Evolutionary conservation across 2,797 vertebrate genomes (phyloP).

Genomic region (Myripristis murdjan): DNA sequence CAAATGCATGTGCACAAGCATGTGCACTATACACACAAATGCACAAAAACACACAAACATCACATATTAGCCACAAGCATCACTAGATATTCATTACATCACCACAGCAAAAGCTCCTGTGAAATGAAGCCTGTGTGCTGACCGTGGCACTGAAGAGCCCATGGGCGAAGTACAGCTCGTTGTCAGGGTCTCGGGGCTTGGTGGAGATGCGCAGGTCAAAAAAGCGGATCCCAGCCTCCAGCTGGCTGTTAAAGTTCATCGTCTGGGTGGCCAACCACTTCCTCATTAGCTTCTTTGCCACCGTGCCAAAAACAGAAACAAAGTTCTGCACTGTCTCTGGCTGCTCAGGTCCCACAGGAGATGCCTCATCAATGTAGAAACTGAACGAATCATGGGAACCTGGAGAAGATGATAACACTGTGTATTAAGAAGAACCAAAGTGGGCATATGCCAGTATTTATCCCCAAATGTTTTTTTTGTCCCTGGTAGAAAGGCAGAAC

Average conservation of each 20-base stretch:
- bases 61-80: conserved; percentile 52
- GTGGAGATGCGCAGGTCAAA: conserved; percentile 99
- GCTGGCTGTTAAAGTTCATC: conserved; percentile 96
- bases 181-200: conserved; percentile 97
- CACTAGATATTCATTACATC: conserved; percentile 46
- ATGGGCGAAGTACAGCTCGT: conserved; percentile 97
- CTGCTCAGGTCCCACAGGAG: conserved; percentile 97
- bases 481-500: conserved; percentile 2
- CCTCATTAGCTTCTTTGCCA: conserved; percentile 98
- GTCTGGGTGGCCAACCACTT: conserved; percentile 99
- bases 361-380: conserved; percentile 98
- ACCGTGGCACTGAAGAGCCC: conserved; percentile 97
- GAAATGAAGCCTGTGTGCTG: conserved; percentile 11
- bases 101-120: conserved; percentile 34
- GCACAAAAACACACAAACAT: conserved; percentile 20
- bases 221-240: conserved; percentile 96
- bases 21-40: conserved; percentile 18
- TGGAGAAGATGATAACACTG: conserved; percentile 74
- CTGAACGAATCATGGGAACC: conserved; percentile 99
- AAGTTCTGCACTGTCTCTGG: conserved; percentile 99
- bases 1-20: conserved; percentile 11
- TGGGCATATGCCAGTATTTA: conserved; percentile 11
- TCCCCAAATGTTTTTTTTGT: conserved; percentile 20
- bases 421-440: not conserved
- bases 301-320: conserved; percentile 97